Evolutionary conservation across 1,140 invertebrate species (phyloP), one percentile per base, ranked within the genome.

Genomic region (Phthorimaea operculella): DNA sequence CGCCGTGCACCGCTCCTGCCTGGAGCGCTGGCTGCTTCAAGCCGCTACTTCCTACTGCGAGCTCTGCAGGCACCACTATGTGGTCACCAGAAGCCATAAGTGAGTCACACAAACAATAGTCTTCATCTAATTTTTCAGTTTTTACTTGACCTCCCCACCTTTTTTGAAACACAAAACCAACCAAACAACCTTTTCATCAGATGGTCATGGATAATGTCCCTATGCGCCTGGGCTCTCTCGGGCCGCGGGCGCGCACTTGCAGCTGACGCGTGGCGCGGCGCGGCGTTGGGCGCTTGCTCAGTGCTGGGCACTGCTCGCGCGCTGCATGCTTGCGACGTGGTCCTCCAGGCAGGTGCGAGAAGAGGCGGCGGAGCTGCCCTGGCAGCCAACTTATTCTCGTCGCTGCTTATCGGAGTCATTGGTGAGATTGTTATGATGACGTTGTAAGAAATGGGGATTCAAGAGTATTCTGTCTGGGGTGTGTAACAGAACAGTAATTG

Each of bases 21-120:
- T 93, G 45, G 91, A 93, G 77, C 86, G 87, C 59, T 93, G 92
- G 92, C 83, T 93, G 53, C 86, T 88, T 57, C 87, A 90, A 68
- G 88, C 88, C 5, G 87, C 87, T 55, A 87, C 87, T 11, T 87
- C 86, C 33, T 78, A 83, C 55, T 91, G 90, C 78, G 90, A 91
- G 79, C 79, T 91, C 15, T 91, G 90, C 64, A 82, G 88, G 16
- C 85, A 87, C 56, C 83, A 87, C 52, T 90, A 88, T 60, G 63
- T 74, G 33, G 81, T 84, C 47, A 83, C 78, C 4, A 68, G 81
- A 62, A 79, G 61, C 17, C 81, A 82, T 53, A 84, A 84, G 81
- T 84, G 15, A 28, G 21, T 28, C 21, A 28, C 21, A 28, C 21
- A 28, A 28, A 28, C 21, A 4, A 4, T 28, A 28, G 2, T 6